Evolutionary conservation across 37 sponge, comb jelly and placozoan genomes (phyloP).

Genomic region (Amphimedon queenslandica): DNA sequence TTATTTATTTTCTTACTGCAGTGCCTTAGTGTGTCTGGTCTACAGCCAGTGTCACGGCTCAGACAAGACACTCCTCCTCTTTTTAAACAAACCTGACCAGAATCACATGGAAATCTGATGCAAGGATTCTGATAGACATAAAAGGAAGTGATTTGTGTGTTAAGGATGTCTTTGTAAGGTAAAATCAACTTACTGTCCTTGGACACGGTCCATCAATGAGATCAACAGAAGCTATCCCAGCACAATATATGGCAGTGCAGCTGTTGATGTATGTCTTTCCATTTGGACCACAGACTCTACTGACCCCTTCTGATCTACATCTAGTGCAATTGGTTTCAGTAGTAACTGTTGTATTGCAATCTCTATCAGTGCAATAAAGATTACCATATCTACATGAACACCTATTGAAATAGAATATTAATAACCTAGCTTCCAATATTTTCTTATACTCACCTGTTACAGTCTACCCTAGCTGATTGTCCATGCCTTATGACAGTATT

Average conservation of each 20-base stretch:
- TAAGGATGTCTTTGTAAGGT: too few species aligned
- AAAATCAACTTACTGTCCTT: conserved; percentile 21
- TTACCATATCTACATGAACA: conserved; percentile 42
- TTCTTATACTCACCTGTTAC: conserved; percentile 2
- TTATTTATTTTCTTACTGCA: conserved; percentile 48
- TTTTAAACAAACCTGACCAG: conserved; percentile 18
- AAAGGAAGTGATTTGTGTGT: too few species aligned
- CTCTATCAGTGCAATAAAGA: conserved; percentile 12
- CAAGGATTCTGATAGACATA: conserved; percentile 53
- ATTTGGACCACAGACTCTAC: conserved; percentile 39
- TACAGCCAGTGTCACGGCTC: conserved; percentile 12
- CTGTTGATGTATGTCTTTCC: conserved; percentile 28
- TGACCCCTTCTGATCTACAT: neutral
- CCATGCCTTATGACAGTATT: neutral
- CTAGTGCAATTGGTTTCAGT: neutral
- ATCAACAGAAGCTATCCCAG: conserved; percentile 11
- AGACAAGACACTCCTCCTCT: conserved; percentile 29
- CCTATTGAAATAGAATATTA: too few species aligned
- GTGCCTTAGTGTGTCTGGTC: conserved; percentile 24
- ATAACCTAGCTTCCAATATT: too few species aligned
- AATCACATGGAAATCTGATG: conserved; percentile 24
- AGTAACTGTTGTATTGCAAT: neutral
- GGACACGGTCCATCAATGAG: conserved; percentile 16
- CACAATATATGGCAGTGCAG: conserved; percentile 39
- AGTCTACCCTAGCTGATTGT: neutral